Conservation (phyloP, 2,888 invertebrate species). For the Ophioninae sp. region DNA sequence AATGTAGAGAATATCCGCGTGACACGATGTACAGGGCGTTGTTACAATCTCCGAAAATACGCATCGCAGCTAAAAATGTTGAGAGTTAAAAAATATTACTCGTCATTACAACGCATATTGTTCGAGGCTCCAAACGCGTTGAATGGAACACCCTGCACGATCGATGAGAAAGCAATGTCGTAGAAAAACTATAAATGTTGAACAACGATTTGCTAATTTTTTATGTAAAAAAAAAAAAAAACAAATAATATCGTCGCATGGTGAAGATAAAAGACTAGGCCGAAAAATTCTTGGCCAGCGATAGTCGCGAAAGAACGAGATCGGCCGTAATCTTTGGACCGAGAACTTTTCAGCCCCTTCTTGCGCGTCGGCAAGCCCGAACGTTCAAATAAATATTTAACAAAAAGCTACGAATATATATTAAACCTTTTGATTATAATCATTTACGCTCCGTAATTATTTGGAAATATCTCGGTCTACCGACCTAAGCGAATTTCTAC, state of each 20-base stretch:
- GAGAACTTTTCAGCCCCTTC: not conserved
- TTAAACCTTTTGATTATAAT: not conserved
- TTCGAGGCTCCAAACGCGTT: not conserved
- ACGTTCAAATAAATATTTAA: not conserved
- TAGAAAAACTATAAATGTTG: slow-evolving; percentile 35
- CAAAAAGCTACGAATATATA: not conserved
- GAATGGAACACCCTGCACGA: not conserved
- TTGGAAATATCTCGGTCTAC: slow-evolving; percentile 7
- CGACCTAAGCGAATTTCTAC: slow-evolving; percentile 51
- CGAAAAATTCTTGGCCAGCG: not conserved
- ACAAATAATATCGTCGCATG: not conserved
- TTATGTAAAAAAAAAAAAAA: not conserved
- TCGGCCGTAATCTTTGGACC: not conserved
- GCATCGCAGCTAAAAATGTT: not conserved
- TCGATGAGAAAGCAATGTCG: slow-evolving; percentile 28
- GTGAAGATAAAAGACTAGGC: not conserved
- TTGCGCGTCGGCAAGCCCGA: not conserved
- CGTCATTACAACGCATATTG: not conserved
- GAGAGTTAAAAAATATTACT: not conserved
- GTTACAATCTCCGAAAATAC: not conserved
- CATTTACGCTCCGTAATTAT: slow-evolving; percentile 10
- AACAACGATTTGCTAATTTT: slow-evolving; percentile 26
- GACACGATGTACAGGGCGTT: slow-evolving; percentile 15
- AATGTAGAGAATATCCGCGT: slow-evolving; percentile 41
- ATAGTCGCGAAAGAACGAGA: not conserved